Base-by-base conservation (phyloP, 2,888 invertebrate genomes). In the Drosophila anceps region DNA sequence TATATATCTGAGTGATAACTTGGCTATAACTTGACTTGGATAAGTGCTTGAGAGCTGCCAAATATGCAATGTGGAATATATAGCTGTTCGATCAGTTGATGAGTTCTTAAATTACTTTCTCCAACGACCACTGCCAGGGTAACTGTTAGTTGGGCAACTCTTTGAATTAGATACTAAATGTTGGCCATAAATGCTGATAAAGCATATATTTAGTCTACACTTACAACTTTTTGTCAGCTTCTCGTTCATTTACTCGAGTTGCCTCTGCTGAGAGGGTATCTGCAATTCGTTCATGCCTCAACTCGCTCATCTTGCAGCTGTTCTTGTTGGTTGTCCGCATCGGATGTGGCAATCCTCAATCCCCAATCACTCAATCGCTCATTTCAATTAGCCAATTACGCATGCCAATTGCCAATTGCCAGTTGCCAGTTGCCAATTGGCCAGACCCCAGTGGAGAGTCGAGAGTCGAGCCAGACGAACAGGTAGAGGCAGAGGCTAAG, bases 371-470 rank as follows among this genome's bases (percentile, higher is more conserved):
- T 74, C 82, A 74, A 74, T 69, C 53, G 62, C 37, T 72, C 74
- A 81, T 75, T 76, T 79, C 84, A 88, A 85, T 85, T 86, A 81
- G 82, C 73, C 87, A 85, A 85, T 88, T 85, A 86, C 86, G 84
- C 83, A 84, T 82, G 86, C 73, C 81, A 73, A 75, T 81, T 82
- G 82, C 54, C 78, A 54, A 68, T 48, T 44, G 58, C 44, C 57
- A 44, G 8, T 20, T 43, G 43, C 12, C 54, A 39, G 29, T 50
- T 50, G 37, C 37, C 39, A 29, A 15, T 51, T 51, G 31, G 35
- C 20, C 33, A 33, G 33, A 20, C 33, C 24, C n/a, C 15, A 33
- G n/a, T n/a, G n/a, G n/a, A n/a, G n/a, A n/a, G 20, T 10, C 24
- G 4, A 29, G 27, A 24, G 18, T 12, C 12, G 35, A 18, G 18